Evolutionary conservation across 2,797 vertebrate species (phyloP).

Genomic region (Rhinatrema bivittatum): DNA sequence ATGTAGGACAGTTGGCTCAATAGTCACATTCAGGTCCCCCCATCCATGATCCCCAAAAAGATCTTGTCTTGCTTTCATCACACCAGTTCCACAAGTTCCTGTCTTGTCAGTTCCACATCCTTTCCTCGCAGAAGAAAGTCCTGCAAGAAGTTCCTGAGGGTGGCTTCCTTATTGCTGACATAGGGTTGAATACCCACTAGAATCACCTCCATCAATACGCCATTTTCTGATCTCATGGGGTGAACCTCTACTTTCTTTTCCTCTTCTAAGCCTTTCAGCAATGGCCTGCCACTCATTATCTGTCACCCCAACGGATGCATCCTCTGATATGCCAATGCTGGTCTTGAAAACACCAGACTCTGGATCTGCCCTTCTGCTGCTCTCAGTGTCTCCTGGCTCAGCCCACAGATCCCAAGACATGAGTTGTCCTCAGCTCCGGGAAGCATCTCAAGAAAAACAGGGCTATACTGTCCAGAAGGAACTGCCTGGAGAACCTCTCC

Average conservation of each 20-base stretch:
- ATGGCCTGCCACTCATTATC: not conserved
- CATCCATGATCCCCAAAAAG: constrained; percentile 3
- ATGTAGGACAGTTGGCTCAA: not conserved
- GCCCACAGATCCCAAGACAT: not conserved
- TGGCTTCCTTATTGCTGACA: not conserved
- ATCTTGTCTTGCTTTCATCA: not conserved
- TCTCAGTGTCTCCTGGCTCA: not conserved
- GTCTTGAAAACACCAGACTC: not conserved
- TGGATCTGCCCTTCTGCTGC: not conserved
- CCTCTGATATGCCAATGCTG: not conserved
- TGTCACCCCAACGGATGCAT: not conserved
- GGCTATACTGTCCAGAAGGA: not conserved
- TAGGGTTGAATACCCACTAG: not conserved
- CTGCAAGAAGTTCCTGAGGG: not conserved
- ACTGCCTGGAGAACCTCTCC: not conserved
- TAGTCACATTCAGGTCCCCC: not conserved
- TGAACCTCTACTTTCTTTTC: not conserved
- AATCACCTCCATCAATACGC: not conserved
- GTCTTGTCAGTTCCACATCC: not conserved
- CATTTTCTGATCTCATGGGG: not conserved
- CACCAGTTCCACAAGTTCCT: not conserved
- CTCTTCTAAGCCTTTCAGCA: not conserved
- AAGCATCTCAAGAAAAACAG: not conserved
- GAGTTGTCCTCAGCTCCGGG: too few relatives aligned
- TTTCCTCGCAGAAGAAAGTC: not conserved